Evolutionary conservation across 2,113 vertebrate species (phyloP).

Genomic region (Eonycteris spelaea): DNA sequence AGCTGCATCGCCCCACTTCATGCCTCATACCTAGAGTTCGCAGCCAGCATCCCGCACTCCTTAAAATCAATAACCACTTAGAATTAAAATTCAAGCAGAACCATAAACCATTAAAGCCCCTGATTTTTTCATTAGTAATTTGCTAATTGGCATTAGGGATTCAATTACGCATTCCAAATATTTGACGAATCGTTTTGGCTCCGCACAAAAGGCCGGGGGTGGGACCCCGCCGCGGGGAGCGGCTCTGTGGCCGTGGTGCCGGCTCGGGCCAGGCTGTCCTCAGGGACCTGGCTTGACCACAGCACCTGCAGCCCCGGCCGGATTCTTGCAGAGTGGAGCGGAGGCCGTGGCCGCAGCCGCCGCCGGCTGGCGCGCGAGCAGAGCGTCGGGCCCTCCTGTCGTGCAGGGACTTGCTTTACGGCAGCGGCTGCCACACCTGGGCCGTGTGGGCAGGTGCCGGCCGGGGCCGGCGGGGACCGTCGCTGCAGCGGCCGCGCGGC

Average conservation of each 20-base stretch:
- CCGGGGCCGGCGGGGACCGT: no score
- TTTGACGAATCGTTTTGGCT: constrained; percentile 67
- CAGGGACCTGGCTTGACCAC: no score
- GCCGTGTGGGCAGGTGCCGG: no score
- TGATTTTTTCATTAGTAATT: constrained; percentile 79
- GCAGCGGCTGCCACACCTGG: no score
- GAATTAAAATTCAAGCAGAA: constrained; percentile 69
- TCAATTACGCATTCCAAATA: constrained; percentile 79
- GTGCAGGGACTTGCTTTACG: no score
- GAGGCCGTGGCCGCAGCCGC: no score
- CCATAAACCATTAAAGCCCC: constrained; percentile 71
- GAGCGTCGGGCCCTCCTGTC: no score
- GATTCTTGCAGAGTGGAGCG: accelerated
- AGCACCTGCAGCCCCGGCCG: no score
- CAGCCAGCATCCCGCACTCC: constrained; percentile 31
- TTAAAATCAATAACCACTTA: constrained; percentile 74
- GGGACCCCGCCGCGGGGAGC: neutral
- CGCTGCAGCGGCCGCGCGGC: no score
- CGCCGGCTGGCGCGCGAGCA: no score
- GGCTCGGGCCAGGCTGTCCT: no score
- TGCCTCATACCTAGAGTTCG: neutral
- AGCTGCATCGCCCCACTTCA: neutral
- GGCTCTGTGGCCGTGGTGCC: no score
- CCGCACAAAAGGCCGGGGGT: neutral
- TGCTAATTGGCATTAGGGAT: constrained; percentile 78